Evolutionary conservation across 2,888 invertebrate genomes (phyloP).

Genomic region (Corbicula japonica): DNA sequence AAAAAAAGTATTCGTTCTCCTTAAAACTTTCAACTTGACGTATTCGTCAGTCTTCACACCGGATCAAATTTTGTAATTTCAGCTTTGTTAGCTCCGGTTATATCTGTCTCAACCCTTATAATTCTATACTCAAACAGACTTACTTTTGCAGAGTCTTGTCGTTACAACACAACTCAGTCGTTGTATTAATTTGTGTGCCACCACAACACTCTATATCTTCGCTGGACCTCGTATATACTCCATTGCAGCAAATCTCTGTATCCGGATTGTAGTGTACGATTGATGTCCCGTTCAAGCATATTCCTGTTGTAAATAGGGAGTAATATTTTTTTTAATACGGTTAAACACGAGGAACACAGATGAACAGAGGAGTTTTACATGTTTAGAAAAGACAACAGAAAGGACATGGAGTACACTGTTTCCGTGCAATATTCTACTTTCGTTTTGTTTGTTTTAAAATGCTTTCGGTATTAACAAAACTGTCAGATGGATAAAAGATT

Average conservation of each 20-base stretch:
- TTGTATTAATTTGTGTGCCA: neutral
- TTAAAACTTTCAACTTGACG: neutral
- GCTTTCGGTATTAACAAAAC: too few relatives aligned
- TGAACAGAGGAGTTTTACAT: too few relatives aligned
- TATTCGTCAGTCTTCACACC: neutral
- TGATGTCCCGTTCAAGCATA: neutral
- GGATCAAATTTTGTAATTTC: neutral
- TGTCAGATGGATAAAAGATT: too few relatives aligned
- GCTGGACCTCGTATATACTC: neutral
- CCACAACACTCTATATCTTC: slow-evolving; percentile 4
- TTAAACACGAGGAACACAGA: too few relatives aligned
- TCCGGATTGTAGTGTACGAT: neutral
- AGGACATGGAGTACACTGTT: too few relatives aligned
- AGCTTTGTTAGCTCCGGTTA: neutral
- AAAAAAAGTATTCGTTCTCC: neutral
- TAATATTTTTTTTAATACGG: too few relatives aligned
- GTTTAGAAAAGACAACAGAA: too few relatives aligned
- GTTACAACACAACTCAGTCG: slow-evolving; percentile 16
- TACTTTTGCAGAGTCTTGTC: slow-evolving; percentile 6
- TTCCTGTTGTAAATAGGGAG: too few relatives aligned
- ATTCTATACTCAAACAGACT: neutral
- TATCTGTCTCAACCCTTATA: neutral
- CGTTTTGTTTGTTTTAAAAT: too few relatives aligned
- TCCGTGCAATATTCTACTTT: too few relatives aligned
- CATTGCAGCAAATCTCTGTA: slow-evolving; percentile 10